Conservation (phyloP, 2,888 invertebrate species). For the Nomada ferruginata region DNA sequence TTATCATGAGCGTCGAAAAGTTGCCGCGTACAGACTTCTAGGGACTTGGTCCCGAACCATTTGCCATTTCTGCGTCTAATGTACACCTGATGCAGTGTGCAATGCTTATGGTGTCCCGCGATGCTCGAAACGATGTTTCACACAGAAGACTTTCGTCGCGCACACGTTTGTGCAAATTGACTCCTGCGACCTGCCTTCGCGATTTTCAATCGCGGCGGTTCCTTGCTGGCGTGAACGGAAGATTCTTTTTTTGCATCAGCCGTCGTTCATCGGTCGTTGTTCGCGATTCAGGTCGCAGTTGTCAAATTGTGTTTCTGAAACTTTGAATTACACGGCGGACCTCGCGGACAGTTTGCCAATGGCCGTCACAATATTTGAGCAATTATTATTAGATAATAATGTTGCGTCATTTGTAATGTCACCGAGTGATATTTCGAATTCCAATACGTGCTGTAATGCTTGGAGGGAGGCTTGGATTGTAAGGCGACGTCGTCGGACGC, state of each 20-base stretch:
- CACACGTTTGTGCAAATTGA: conserved; percentile 5
- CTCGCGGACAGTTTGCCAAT: neutral
- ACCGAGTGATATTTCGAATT: neutral
- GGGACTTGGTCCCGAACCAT: conserved; percentile 20
- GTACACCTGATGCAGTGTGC: conserved; percentile 6
- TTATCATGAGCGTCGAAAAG: conserved; percentile 24
- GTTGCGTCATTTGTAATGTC: neutral
- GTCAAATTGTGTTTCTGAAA: too few species aligned
- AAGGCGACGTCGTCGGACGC: neutral
- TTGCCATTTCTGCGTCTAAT: conserved; percentile 22
- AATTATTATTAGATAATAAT: too few species aligned
- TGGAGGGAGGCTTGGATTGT: neutral
- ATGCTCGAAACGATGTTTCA: neutral
- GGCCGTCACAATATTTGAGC: too few species aligned
- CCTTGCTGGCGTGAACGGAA: neutral
- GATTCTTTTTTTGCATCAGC: conserved; percentile 9
- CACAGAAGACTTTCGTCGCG: conserved; percentile 29
- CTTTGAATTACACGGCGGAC: too few species aligned
- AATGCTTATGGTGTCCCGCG: neutral
- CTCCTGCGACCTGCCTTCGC: conserved; percentile 26
- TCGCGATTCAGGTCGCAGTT: too few species aligned
- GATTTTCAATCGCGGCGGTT: conserved; percentile 6
- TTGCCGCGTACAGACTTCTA: conserved; percentile 9
- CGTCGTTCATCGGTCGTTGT: too few species aligned
- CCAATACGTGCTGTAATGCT: neutral